These are phyloP conservation scores for Syngnathus rostellatus DNA, from an alignment of 2,797 vertebrate species.

Conservation along the genomic window DNA sequence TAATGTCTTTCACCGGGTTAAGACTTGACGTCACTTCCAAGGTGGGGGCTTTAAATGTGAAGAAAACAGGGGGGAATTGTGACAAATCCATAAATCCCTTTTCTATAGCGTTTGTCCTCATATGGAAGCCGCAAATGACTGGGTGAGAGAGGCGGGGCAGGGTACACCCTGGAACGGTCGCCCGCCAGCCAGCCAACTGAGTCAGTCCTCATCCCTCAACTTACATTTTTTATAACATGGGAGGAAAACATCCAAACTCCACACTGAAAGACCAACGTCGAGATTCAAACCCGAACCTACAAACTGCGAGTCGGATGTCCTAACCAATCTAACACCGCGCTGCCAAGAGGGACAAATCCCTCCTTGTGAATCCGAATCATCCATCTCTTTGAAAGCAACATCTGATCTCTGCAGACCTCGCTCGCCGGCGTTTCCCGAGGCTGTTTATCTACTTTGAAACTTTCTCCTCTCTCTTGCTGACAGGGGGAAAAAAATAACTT, in stretches of 20 bases:
- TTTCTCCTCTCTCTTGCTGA: constrained; percentile 22
- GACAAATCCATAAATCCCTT: not conserved
- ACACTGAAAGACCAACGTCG: not conserved
- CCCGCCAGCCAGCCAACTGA: not conserved
- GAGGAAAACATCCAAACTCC: not conserved
- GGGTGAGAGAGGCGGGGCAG: not conserved
- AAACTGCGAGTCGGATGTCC: not conserved
- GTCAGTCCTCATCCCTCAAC: no score
- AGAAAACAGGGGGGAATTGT: constrained; percentile 31
- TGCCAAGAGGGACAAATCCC: constrained; percentile 14
- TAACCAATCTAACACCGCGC: not conserved
- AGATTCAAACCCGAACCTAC: not conserved
- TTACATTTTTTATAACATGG: no score
- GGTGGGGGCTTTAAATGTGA: not conserved
- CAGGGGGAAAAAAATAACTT: constrained; percentile 13
- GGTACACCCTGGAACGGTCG: not conserved
- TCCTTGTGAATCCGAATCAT: constrained; percentile 38
- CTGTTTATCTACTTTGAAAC: constrained; percentile 50
- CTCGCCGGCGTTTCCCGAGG: constrained; percentile 49
- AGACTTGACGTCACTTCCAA: not conserved
- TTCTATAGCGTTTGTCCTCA: not conserved
- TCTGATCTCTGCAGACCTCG: constrained; percentile 51
- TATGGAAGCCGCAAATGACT: not conserved
- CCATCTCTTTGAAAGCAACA: constrained; percentile 41
- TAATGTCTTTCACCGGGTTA: not conserved